Evolutionary conservation across 23 tunicate species (phyloP), one percentile per base, ranked within the genome.

Genomic region (Oikopleura albicans): DNA sequence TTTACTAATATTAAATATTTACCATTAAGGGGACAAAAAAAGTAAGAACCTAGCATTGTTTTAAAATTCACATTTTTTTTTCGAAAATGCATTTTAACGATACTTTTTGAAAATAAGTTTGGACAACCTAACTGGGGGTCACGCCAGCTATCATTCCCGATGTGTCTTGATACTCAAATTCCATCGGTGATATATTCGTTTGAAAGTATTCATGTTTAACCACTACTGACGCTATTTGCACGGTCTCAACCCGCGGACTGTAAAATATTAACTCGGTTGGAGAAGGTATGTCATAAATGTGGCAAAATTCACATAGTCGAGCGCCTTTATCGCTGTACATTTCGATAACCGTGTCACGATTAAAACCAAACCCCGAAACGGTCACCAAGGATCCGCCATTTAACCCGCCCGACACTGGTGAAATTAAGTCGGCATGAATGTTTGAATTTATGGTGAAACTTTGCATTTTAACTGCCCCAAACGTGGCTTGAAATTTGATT

Each of bases 271-370:
- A 29, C 27, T 16, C 35, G 28, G 79, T 16, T 16, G 79, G 4
- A 31, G 27, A 16, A 2, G 35, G 34, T 34, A 71, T 29, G 2
- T 27, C 33, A 16, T 71, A 2, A 2, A 71, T 71, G 28, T 37
- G 79, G 31, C 79, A 71, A 29, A 71, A 71, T 71, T 71, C 79
- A 37, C 79, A 71, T 22, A 71, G 33, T 71, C 79, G 33, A 12
- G 4, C 79, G 35, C 79, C 79, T 2, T 27, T 16, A 22, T 16
- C 2, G 2, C 4, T 37, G 31, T 71, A 16, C 4, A 71, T 37
- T 71, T 71, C 79, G 31, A 71, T 29, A 29, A 71, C 79, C 31
- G 79, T 12, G 37, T 71, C 79, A 2, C 2, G 28, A 71, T 71
- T 29, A 31, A 71, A 71, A 16, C 79, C 79, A 71, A 71, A 71